phyloP scores from a whole-genome alignment of 2,797 vertebrate species.

The Bovichtus diacanthus region DNA sequence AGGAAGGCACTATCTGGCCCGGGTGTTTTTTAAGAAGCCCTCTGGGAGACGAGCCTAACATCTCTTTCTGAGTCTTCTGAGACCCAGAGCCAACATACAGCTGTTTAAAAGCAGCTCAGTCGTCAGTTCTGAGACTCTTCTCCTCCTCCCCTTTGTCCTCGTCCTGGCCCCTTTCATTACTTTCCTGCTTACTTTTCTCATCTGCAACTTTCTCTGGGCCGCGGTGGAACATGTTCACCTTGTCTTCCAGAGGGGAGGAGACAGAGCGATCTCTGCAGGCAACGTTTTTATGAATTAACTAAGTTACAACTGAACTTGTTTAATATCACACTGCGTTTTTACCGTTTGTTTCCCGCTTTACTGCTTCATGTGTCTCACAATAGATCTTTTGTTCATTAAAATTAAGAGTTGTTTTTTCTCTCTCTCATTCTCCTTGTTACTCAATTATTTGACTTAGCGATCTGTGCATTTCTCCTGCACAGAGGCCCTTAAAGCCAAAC shows the following conservation, averaged over 20 bases:
- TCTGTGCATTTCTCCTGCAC: slow-evolving; percentile 62
- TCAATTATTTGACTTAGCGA: slow-evolving; percentile 67
- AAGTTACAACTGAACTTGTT: slow-evolving; percentile 49
- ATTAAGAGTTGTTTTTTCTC: slow-evolving; percentile 25
- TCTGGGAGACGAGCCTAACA: slow-evolving; percentile 78
- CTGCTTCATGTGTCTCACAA: slow-evolving; percentile 50
- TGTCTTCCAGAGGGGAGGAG: slow-evolving; percentile 26
- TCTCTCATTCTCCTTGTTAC: slow-evolving; percentile 51
- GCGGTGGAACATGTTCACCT: slow-evolving; percentile 35
- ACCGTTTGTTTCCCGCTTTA: slow-evolving; percentile 39
- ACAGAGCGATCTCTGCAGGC: slow-evolving; percentile 30
- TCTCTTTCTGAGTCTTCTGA: slow-evolving; percentile 65
- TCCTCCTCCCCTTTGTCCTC: slow-evolving; percentile 52
- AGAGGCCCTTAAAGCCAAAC: slow-evolving; percentile 76
- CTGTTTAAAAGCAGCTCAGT: slow-evolving; percentile 76
- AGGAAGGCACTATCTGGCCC: slow-evolving; percentile 83
- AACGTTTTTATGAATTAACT: slow-evolving; percentile 55
- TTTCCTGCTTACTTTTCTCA: slow-evolving; percentile 59
- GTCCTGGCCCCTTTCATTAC: slow-evolving; percentile 55
- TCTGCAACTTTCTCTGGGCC: slow-evolving; percentile 38
- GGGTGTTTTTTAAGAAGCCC: slow-evolving; percentile 70
- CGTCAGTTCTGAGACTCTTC: slow-evolving; percentile 65
- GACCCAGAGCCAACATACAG: slow-evolving; percentile 76
- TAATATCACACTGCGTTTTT: slow-evolving; percentile 55
- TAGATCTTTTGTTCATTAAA: slow-evolving; percentile 73